phyloP scores from a whole-genome alignment of 30 jellyfish, hydroid and myxozoan genomes.

The Sanderia malayensis region DNA sequence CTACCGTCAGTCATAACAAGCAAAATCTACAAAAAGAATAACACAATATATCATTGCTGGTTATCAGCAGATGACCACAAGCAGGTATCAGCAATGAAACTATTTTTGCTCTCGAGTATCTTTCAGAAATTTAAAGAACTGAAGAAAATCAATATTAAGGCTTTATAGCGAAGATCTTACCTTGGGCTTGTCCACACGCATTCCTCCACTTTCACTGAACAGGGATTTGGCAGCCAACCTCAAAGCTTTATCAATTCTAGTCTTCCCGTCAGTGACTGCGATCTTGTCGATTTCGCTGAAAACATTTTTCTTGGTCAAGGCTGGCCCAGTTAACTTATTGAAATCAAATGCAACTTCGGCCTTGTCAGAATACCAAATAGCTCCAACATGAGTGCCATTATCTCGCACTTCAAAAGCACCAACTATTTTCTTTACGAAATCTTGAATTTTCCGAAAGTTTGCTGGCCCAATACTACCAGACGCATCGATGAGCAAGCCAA shows the following conservation, averaged over 20 bases:
- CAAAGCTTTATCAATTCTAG: slow-evolving; percentile 95
- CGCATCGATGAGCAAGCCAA: slow-evolving; percentile 97
- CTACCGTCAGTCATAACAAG: slow-evolving; percentile 97
- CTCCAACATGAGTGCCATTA: slow-evolving; percentile 94
- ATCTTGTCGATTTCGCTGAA: slow-evolving; percentile 68
- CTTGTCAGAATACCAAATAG: slow-evolving; percentile 82
- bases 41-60: too few relatives aligned
- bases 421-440: slow-evolving; percentile 84
- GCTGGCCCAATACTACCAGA: slow-evolving; percentile 91
- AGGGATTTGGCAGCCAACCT: slow-evolving; percentile 68
- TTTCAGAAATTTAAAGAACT: too few relatives aligned
- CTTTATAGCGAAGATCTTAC: slow-evolving; percentile 51
- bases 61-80: too few relatives aligned
- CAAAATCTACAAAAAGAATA: slow-evolving; percentile 62
- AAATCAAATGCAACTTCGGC: slow-evolving; percentile 89
- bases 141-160: too few relatives aligned
- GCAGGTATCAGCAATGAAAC: too few relatives aligned
- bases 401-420: slow-evolving; percentile 80
- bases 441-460: slow-evolving; percentile 64
- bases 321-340: slow-evolving; percentile 71
- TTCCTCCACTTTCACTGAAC: slow-evolving; percentile 80
- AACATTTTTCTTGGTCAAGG: slow-evolving; percentile 70
- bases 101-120: too few relatives aligned
- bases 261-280: slow-evolving; percentile 76
- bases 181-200: slow-evolving; percentile 88